Percentiles rank a stretch among this genome's conserved stretches.
phyloP scores from a whole-genome alignment of 2,888 invertebrate genomes.

The Cephus sareptanus region DNA sequence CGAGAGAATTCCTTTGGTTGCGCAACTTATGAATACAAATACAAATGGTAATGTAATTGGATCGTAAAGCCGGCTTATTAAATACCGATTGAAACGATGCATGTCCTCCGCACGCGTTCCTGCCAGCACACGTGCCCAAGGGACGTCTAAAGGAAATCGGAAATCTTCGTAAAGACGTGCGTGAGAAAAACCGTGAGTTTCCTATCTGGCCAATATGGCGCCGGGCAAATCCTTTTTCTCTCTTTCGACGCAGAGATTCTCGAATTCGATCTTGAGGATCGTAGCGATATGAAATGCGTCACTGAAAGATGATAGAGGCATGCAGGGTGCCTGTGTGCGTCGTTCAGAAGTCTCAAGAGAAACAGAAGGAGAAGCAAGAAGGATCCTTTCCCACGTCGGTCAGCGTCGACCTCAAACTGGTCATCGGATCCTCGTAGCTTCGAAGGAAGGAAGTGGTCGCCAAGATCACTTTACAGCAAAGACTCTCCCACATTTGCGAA shows the following conservation, averaged over 20 bases:
- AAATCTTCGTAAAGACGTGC: too few relatives aligned
- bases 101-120: too few relatives aligned
- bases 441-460: conserved; percentile 64
- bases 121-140: too few relatives aligned
- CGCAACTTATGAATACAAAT: conserved; percentile 19
- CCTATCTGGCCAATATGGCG: too few relatives aligned
- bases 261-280: too few relatives aligned
- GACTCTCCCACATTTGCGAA: conserved; percentile 49
- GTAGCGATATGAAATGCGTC: too few relatives aligned
- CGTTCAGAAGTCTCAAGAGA: neutral
- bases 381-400: conserved; percentile 65
- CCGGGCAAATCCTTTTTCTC: too few relatives aligned
- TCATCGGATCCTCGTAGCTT: conserved; percentile 59
- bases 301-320: too few relatives aligned
- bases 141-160: too few relatives aligned
- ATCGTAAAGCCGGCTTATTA: conserved; percentile 15
- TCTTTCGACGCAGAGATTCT: too few relatives aligned
- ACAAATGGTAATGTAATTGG: conserved; percentile 14
- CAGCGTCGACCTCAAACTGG: conserved; percentile 63
- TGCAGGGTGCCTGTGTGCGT: neutral
- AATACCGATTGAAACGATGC: neutral
- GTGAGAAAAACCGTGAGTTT: too few relatives aligned
- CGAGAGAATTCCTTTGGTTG: conserved; percentile 8
- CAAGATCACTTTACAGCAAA: conserved; percentile 61
- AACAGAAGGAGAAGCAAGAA: neutral